A percentile compares a stretch with the other conserved stretches of the same genome.
Conservation (phyloP, 2,888 invertebrate genomes). For the Petrophora chlorosata region DNA sequence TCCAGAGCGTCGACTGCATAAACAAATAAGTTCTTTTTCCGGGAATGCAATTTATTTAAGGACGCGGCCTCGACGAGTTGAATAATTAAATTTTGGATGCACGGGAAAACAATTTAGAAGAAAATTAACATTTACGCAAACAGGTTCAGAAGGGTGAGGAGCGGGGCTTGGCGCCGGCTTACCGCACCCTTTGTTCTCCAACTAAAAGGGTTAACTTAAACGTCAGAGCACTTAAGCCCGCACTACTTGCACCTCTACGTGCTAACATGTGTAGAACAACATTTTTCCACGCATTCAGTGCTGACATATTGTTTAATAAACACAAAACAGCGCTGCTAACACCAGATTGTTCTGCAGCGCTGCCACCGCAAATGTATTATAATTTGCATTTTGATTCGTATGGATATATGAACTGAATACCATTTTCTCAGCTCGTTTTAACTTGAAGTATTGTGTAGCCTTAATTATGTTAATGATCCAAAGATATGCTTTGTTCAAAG, state of each 20-base stretch:
- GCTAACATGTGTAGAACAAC: conserved; percentile 53
- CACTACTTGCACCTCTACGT: conserved; percentile 43
- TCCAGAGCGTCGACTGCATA: conserved; percentile 28
- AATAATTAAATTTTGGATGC: conserved; percentile 51
- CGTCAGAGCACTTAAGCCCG: conserved; percentile 59
- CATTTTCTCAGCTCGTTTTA: conserved; percentile 25
- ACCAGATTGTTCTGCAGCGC: conserved; percentile 16
- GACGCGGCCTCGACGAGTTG: conserved; percentile 42
- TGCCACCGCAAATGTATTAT: conserved; percentile 14
- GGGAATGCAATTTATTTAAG: conserved; percentile 45
- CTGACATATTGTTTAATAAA: conserved; percentile 40
- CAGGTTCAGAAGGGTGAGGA: conserved; percentile 42
- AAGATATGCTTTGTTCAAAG: conserved; percentile 40
- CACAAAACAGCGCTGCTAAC: conserved; percentile 9
- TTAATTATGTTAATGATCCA: conserved; percentile 40
- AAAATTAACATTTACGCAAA: conserved; percentile 60
- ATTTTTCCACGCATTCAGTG: conserved; percentile 44
- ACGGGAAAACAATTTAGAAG: conserved; percentile 55
- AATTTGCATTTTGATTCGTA: conserved; percentile 25
- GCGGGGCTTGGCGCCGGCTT: conserved; percentile 45
- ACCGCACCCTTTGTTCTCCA: conserved; percentile 61
- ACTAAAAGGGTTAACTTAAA: conserved; percentile 71
- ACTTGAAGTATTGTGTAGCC: conserved; percentile 25
- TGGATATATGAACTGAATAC: conserved; percentile 20
- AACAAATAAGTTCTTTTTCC: conserved; percentile 29